Conservation (phyloP, 2,888 invertebrate genomes). For the Spodoptera littoralis region DNA sequence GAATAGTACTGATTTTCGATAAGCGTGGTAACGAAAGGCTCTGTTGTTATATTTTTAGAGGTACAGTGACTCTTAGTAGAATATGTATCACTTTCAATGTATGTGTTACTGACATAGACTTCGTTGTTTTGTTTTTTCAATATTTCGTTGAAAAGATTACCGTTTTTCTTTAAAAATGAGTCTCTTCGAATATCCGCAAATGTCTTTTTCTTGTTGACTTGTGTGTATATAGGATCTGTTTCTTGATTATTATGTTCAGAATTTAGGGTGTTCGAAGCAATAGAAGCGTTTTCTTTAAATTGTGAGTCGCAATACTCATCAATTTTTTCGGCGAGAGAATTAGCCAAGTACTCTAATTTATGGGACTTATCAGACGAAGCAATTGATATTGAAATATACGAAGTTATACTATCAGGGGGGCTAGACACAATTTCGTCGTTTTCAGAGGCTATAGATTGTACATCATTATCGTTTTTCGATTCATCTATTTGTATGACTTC, state of each 20-base stretch:
- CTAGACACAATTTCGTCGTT: constrained; percentile 86
- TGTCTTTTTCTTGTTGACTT: constrained; percentile 86
- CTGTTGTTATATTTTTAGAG: constrained; percentile 84
- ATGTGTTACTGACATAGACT: constrained; percentile 79
- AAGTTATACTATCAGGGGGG: constrained; percentile 85
- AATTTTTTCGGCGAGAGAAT: constrained; percentile 86
- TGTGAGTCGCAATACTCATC: constrained; percentile 87
- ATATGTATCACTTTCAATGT: constrained; percentile 79
- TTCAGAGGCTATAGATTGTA: constrained; percentile 81
- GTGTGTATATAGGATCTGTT: constrained; percentile 81
- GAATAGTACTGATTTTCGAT: constrained; percentile 92
- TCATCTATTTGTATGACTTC: constrained; percentile 45
- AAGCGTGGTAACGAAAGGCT: constrained; percentile 86
- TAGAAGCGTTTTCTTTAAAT: constrained; percentile 76
- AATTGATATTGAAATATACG: constrained; percentile 86
- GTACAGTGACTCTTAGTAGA: constrained; percentile 79
- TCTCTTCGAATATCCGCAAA: constrained; percentile 86
- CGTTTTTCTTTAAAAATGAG: constrained; percentile 77
- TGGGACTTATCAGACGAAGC: constrained; percentile 86
- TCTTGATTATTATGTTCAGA: constrained; percentile 72
- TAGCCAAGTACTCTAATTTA: constrained; percentile 85
- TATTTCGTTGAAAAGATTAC: constrained; percentile 75
- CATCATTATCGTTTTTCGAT: constrained; percentile 69
- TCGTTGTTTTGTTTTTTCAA: constrained; percentile 75
- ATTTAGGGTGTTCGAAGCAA: constrained; percentile 68